A percentile compares a stretch with the other conserved stretches of the same genome.
Conservation (phyloP, 2,113 vertebrate genomes). For the Ageneiosus marmoratus region DNA sequence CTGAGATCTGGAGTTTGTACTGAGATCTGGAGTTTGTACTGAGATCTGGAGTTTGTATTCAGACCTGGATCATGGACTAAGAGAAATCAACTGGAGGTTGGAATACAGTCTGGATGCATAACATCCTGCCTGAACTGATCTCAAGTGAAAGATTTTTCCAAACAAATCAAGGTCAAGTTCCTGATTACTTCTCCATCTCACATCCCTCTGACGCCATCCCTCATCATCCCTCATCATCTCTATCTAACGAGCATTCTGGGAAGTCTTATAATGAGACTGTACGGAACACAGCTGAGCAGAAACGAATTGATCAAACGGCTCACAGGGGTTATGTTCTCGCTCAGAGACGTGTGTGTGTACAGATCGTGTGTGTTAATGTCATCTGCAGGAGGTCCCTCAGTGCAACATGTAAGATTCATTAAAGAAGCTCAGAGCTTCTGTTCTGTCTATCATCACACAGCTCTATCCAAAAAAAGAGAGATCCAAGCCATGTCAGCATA, state of each 20-base stretch:
- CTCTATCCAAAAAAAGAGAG: not conserved
- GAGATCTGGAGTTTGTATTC: not conserved
- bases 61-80: not conserved
- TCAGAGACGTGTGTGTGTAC: not conserved
- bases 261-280: too few species aligned
- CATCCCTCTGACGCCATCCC: not conserved
- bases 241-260: not conserved
- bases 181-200: conserved; percentile 6
- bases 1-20: not conserved
- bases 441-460: not conserved
- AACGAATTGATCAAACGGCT: not conserved
- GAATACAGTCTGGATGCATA: not conserved
- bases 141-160: not conserved
- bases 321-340: not conserved
- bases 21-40: not conserved
- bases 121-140: not conserved
- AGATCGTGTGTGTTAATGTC: not conserved
- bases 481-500: not conserved
- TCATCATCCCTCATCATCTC: not conserved
- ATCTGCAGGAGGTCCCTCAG: not conserved
- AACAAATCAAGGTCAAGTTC: not conserved
- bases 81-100: not conserved
- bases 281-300: not conserved
- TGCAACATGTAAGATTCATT: conserved; percentile 4
- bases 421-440: not conserved